These are phyloP conservation scores for Drosophila suzukii DNA, from an alignment of 1,140 invertebrate genomes.

Conservation along the genomic window DNA sequence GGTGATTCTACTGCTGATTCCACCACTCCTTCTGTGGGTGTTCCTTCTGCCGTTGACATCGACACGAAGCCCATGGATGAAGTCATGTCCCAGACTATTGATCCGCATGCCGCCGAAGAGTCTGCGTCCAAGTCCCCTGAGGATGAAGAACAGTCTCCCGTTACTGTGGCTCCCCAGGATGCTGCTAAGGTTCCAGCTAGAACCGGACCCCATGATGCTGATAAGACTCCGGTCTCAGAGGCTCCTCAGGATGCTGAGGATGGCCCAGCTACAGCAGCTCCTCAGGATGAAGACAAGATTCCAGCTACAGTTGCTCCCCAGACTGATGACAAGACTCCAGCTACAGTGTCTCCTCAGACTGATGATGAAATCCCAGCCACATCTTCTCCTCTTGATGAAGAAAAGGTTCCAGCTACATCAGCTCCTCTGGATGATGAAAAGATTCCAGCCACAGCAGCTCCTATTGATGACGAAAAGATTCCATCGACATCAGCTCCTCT, in stretches of 20 bases:
- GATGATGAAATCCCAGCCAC: constrained; percentile 26
- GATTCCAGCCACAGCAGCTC: constrained; percentile 30
- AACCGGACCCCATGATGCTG: constrained; percentile 17
- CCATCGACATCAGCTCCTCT: constrained; percentile 13
- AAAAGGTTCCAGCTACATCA: constrained; percentile 12
- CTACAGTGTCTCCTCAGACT: constrained; percentile 24
- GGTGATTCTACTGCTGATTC: constrained; percentile 46
- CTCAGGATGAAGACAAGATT: constrained; percentile 20
- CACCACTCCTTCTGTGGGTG: constrained; percentile 37
- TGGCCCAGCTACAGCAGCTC: constrained; percentile 12
- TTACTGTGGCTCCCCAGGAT: constrained; percentile 43
- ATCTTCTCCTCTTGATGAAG: constrained; percentile 13
- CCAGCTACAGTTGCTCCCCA: constrained; percentile 24
- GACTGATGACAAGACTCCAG: constrained; percentile 39
- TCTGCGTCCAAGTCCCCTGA: constrained; percentile 28
- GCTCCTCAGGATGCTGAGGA: constrained; percentile 42
- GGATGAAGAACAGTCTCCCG: constrained; percentile 30
- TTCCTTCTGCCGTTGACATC: constrained; percentile 50
- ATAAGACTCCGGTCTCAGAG: constrained; percentile 31
- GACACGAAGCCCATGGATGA: constrained; percentile 63
- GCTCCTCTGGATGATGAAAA: constrained; percentile 39
- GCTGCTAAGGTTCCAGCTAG: constrained; percentile 50
- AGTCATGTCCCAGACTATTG: constrained; percentile 57
- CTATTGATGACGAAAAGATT: constrained; percentile 43
- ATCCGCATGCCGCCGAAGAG: constrained; percentile 37